Conservation (phyloP, 2,888 invertebrate species). For the Eugnorisma glareosa region DNA sequence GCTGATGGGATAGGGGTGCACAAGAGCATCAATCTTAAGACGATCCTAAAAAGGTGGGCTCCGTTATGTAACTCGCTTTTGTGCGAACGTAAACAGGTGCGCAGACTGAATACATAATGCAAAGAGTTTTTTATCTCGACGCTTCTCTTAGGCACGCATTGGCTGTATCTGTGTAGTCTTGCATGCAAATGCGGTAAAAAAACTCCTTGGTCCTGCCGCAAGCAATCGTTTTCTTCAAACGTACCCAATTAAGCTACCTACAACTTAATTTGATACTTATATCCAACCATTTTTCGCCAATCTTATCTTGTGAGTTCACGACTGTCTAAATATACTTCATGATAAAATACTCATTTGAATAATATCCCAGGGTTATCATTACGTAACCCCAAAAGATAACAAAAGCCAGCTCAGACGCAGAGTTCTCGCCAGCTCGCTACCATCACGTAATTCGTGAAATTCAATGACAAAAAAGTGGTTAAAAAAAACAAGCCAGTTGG, state of each 20-base stretch:
- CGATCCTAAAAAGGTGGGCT: conserved; percentile 72
- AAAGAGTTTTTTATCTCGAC: conserved; percentile 80
- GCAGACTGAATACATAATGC: conserved; percentile 79
- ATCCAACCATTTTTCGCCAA: conserved; percentile 40
- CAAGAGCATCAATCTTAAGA: conserved; percentile 71
- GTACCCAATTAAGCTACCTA: conserved; percentile 22
- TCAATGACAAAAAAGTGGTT: conserved; percentile 79
- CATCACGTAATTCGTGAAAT: conserved; percentile 87
- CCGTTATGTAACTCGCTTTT: conserved; percentile 78
- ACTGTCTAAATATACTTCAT: conserved; percentile 54
- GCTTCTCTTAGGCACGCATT: conserved; percentile 72
- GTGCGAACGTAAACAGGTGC: conserved; percentile 74
- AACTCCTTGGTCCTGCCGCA: conserved; percentile 61
- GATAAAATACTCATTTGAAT: conserved; percentile 61
- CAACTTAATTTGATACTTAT: background rate
- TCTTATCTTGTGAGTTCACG: conserved; percentile 50
- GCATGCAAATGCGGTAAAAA: conserved; percentile 78
- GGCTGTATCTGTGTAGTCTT: conserved; percentile 74
- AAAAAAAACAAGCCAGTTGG: conserved; percentile 77
- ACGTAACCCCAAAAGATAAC: conserved; percentile 71
- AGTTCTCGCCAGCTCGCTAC: conserved; percentile 76
- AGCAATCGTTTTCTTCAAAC: conserved; percentile 45
- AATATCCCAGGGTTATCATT: conserved; percentile 68
- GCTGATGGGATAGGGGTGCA: conserved; percentile 66
- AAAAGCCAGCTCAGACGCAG: conserved; percentile 69